Base-by-base conservation (phyloP, 2,797 vertebrate species). In the Coranthus polyacanthus region DNA sequence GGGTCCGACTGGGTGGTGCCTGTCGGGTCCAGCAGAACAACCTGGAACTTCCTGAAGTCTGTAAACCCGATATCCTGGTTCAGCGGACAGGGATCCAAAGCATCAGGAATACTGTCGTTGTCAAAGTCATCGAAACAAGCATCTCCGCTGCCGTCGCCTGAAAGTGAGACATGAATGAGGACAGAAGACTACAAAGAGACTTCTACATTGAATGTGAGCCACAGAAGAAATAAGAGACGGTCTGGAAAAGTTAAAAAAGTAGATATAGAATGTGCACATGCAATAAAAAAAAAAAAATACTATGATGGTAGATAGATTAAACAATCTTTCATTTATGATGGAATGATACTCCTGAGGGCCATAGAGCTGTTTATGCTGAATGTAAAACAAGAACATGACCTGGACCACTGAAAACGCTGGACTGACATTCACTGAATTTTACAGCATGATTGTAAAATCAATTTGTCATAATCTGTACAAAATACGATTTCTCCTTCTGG, bases 1-100 rank as follows among this genome's bases (percentile, higher is more conserved):
- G 97, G 96, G 76, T 99, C 98, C 0, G 97, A 97, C 84, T 99
- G 97, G 1, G 97, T 95, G 66, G 97, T 99, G 66, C 98, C 98
- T 87, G 96, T 97, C 36, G 98, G 98, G 85, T 99, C 98, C 83
- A 99, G 64, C 43, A 95, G 93, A 55, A 99, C 97, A 90, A 97
- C 97, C 78, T 99, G 98, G 88, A 98, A 98, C 84, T 95, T 98
- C 70, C 96, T 91, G 88, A 99, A 98, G 89, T 99, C 97, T 0
- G 96, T 98, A 45, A 95, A 92, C 3, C 95, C 93, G 44, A 99
- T 98, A 43, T 92, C 96, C 16, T 90, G 91, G 84, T 99, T 98
- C 79, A 97, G 93, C 0, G 98, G 97, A 63, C 98, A 99, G 0
- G 95, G 94, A n/a, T 99, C 97, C 45, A 94, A 86, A 1, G 96